These are phyloP conservation scores for Poeciliopsis prolifica DNA, from an alignment of 2,113 vertebrate species.

Conservation along the genomic window DNA sequence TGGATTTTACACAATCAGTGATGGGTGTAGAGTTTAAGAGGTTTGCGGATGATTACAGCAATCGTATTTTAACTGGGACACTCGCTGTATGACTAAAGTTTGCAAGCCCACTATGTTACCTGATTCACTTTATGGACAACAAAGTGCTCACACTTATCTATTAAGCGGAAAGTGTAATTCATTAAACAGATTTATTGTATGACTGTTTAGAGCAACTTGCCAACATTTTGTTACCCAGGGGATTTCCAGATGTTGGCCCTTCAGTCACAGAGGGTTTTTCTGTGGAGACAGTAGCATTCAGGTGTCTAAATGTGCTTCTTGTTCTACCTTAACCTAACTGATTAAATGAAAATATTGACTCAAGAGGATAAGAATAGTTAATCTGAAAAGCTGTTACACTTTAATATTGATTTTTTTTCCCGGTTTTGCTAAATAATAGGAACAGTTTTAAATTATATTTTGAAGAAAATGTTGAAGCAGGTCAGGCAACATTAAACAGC, in stretches of 20 bases:
- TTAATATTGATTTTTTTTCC: background rate
- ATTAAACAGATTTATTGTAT: constrained; percentile 15
- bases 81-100: constrained; percentile 26
- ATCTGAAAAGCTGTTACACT: background rate
- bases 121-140: constrained; percentile 16
- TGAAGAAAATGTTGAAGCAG: background rate
- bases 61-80: constrained; percentile 23
- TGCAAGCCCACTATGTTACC: constrained; percentile 14
- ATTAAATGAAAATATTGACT: background rate
- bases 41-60: constrained; percentile 29
- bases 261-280: constrained; percentile 57
- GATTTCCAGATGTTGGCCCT: constrained; percentile 65
- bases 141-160: constrained; percentile 29
- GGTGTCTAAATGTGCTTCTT: constrained; percentile 53
- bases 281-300: constrained; percentile 66
- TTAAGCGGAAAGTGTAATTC: constrained; percentile 30
- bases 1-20: constrained; percentile 1
- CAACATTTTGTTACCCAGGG: constrained; percentile 63
- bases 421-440: background rate
- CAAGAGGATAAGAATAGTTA: no score
- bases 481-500: background rate
- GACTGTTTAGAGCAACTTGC: constrained; percentile 34
- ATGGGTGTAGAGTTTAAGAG: constrained; percentile 30
- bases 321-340: constrained; percentile 55
- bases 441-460: background rate